phyloP scores from a whole-genome alignment of 2,113 vertebrate genomes.

The Bolborhynchus lineola region DNA sequence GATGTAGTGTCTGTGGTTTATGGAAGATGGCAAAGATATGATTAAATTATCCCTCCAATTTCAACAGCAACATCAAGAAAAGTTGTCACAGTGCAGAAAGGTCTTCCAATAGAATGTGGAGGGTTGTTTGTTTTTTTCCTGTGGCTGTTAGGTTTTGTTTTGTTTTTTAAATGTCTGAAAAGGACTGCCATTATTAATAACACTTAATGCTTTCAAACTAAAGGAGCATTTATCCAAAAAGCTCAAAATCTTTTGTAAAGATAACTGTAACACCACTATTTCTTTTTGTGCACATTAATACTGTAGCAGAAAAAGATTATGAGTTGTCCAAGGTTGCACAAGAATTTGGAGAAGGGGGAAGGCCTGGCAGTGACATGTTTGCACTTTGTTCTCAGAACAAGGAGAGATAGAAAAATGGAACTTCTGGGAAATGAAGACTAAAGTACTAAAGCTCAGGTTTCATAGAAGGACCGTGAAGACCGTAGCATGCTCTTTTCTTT shows the following conservation, averaged over 20 bases:
- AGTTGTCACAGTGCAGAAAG: background rate
- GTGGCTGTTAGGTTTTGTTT: background rate
- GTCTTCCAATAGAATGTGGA: background rate
- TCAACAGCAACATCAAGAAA: constrained; percentile 5
- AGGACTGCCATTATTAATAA: background rate
- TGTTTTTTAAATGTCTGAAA: background rate
- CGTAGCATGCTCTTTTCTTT: background rate
- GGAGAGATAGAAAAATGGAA: background rate
- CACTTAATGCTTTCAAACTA: background rate
- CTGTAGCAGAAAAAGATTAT: background rate
- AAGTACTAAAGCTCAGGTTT: background rate
- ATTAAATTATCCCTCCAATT: background rate
- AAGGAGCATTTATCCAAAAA: background rate
- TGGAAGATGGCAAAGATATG: background rate
- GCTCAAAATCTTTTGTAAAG: background rate
- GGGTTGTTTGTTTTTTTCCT: rapidly evolving
- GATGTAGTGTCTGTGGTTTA: background rate
- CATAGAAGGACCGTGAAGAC: background rate
- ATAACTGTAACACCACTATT: rapidly evolving
- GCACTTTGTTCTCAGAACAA: background rate
- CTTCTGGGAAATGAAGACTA: background rate
- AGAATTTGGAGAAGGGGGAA: background rate
- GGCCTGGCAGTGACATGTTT: background rate
- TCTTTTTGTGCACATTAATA: background rate
- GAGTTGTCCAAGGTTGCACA: background rate